Evolutionary conservation across 2,888 invertebrate genomes (phyloP).

Genomic region (Amblyjoppa proteus): DNA sequence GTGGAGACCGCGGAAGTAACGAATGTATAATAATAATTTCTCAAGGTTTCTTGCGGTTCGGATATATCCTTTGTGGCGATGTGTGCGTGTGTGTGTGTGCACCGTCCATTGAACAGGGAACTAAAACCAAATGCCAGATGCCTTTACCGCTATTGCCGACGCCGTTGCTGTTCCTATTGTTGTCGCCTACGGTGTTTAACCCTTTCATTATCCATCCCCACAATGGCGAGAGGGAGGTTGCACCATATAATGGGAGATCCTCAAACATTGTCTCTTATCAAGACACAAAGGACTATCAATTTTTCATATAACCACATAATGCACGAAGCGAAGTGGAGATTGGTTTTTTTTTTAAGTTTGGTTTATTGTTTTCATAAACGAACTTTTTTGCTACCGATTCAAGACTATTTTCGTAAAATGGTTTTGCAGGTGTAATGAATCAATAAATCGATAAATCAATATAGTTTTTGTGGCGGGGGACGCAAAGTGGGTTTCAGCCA

Average conservation of each 20-base stretch:
- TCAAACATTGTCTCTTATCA: neutral
- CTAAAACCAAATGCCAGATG: constrained; percentile 6
- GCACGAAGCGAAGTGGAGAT: neutral
- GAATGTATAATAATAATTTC: neutral
- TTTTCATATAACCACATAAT: neutral
- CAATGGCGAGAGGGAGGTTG: neutral
- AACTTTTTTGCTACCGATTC: neutral
- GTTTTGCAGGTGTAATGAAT: neutral
- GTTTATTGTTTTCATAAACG: neutral
- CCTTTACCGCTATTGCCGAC: neutral
- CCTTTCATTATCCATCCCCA: constrained; percentile 12
- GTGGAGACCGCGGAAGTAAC: neutral
- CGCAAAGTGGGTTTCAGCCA: neutral
- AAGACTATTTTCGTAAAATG: neutral
- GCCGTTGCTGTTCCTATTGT: neutral
- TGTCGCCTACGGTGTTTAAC: neutral
- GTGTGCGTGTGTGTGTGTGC: neutral
- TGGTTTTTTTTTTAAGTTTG: neutral
- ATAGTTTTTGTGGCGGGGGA: too few relatives aligned
- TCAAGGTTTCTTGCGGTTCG: constrained; percentile 52
- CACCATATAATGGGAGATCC: neutral
- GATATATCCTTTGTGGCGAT: constrained; percentile 34
- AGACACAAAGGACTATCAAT: neutral
- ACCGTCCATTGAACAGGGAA: neutral
- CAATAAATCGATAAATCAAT: too few relatives aligned